phyloP scores from a whole-genome alignment of 2,797 vertebrate genomes.

The Gymnodraco acuticeps region DNA sequence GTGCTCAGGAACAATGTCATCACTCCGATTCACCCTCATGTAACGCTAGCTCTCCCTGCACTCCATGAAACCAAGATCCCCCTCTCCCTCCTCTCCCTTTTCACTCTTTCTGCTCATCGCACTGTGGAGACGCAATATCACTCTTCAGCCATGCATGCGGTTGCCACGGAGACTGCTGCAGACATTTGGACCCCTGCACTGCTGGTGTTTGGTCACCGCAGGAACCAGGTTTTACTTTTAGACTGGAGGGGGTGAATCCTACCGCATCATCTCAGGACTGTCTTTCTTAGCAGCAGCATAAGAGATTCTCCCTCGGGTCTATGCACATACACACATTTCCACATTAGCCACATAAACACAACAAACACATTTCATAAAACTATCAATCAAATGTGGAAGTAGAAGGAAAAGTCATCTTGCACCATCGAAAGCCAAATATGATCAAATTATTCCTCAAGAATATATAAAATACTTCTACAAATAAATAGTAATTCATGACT shows the following conservation, averaged over 20 bases:
- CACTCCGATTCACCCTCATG: slow-evolving; percentile 78
- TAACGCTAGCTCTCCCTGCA: slow-evolving; percentile 77
- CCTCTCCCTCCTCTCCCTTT: slow-evolving; percentile 63
- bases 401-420: no score
- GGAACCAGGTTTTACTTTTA: slow-evolving; percentile 26
- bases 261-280: neutral
- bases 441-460: no score
- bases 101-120: slow-evolving; percentile 73
- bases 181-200: slow-evolving; percentile 59
- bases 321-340: no score
- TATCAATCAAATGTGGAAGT: no score
- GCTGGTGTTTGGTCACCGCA: slow-evolving; percentile 32
- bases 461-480: no score
- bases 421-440: no score
- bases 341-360: no score
- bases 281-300: no score
- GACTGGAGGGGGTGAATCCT: slow-evolving; percentile 2
- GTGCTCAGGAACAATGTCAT: slow-evolving; percentile 79
- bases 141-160: slow-evolving; percentile 74
- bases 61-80: slow-evolving; percentile 77
- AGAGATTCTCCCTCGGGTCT: no score
- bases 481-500: no score
- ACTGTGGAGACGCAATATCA: slow-evolving; percentile 70
- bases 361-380: no score
- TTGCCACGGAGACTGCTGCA: slow-evolving; percentile 70